Percentiles rank a stretch among this genome's conserved stretches.
These are phyloP conservation scores for Dinocampus coccinellae DNA, from an alignment of 2,888 invertebrate species.

Conservation along the genomic window DNA sequence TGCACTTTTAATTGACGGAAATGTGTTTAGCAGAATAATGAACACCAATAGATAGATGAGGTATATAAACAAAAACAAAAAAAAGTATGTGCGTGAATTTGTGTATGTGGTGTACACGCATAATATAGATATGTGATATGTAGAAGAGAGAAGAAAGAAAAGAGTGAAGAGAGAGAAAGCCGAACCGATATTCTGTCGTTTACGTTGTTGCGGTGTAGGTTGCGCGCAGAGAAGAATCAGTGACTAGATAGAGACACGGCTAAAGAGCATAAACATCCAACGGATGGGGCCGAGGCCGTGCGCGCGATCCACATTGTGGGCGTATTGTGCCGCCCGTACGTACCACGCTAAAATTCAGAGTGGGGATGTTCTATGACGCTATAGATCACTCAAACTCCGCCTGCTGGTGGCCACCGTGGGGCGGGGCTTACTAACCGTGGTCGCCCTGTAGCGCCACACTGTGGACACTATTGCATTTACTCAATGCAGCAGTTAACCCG, in stretches of 20 bases:
- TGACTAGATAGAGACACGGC: constrained; percentile 65
- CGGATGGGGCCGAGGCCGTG: constrained; percentile 45
- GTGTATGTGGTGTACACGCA: background rate
- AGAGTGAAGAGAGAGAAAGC: constrained; percentile 29
- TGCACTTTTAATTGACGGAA: constrained; percentile 68
- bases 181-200: constrained; percentile 39
- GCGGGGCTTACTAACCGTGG: constrained; percentile 43
- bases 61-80: too few species aligned
- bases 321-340: constrained; percentile 59
- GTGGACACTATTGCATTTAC: constrained; percentile 42
- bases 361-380: constrained; percentile 68
- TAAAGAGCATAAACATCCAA: constrained; percentile 64
- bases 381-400: constrained; percentile 68
- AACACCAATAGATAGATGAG: constrained; percentile 56
- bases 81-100: constrained; percentile 7
- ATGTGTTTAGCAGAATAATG: constrained; percentile 66
- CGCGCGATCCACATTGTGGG: constrained; percentile 63
- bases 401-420: constrained; percentile 49
- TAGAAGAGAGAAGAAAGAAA: constrained; percentile 27
- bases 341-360: constrained; percentile 42
- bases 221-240: constrained; percentile 42
- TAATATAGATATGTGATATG: background rate
- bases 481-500: constrained; percentile 38
- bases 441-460: constrained; percentile 57
- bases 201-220: constrained; percentile 32